Conservation (phyloP, 2,888 invertebrate genomes). For the Zaprionus bogoriensis region DNA sequence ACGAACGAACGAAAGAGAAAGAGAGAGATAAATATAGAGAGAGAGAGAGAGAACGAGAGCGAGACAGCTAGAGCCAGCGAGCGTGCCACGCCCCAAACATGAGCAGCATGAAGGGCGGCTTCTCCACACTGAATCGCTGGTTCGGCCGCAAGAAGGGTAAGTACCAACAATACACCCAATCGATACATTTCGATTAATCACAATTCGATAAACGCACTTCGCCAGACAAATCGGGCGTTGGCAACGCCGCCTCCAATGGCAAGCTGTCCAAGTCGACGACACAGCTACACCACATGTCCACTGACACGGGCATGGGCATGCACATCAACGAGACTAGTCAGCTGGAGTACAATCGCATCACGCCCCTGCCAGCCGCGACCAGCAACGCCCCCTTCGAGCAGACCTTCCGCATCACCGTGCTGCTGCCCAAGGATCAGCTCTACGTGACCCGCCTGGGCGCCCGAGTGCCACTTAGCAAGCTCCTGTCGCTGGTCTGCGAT, state of each 20-base stretch:
- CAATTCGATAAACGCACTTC: neutral
- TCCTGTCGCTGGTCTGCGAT: slow-evolving; percentile 88
- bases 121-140: slow-evolving; percentile 83
- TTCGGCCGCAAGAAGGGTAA: slow-evolving; percentile 83
- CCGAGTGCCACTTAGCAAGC: slow-evolving; percentile 87
- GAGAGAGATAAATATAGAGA: neutral
- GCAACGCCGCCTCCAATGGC: slow-evolving; percentile 65
- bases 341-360: slow-evolving; percentile 82
- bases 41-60: neutral
- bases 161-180: slow-evolving; percentile 22
- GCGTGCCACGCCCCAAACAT: slow-evolving; percentile 59
- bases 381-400: slow-evolving; percentile 83
- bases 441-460: slow-evolving; percentile 90
- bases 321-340: slow-evolving; percentile 82
- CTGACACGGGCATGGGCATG: slow-evolving; percentile 76
- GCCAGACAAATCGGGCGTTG: slow-evolving; percentile 66
- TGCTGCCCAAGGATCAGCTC: slow-evolving; percentile 91
- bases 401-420: slow-evolving; percentile 85
- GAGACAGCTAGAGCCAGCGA: slow-evolving; percentile 3
- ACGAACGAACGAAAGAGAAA: too few species aligned
- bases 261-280: slow-evolving; percentile 81
- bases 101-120: slow-evolving; percentile 83
- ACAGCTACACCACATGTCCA: slow-evolving; percentile 73
- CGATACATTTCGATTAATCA: neutral
- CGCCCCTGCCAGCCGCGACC: slow-evolving; percentile 81